phyloP scores from a whole-genome alignment of 1,140 invertebrate genomes.

The Zaprionus africanus region DNA sequence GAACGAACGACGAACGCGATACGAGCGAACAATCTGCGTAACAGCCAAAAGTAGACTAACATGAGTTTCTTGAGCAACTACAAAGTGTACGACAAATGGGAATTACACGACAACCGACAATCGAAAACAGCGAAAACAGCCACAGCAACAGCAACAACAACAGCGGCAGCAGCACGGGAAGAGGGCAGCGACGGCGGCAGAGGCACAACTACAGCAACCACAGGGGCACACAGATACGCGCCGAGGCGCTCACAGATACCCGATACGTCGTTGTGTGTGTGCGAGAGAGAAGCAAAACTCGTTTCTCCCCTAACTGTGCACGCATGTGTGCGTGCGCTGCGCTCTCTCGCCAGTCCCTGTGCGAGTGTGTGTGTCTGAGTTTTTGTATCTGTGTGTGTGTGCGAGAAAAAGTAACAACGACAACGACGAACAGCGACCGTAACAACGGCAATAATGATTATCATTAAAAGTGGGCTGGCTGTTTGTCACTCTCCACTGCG shows the following conservation, averaged over 20 bases:
- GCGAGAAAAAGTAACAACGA: slow-evolving; percentile 71
- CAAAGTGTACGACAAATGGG: slow-evolving; percentile 84
- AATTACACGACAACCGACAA: slow-evolving; percentile 84
- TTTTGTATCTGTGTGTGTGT: slow-evolving; percentile 33
- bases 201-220: slow-evolving; percentile 24
- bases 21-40: slow-evolving; percentile 83
- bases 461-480: slow-evolving; percentile 82
- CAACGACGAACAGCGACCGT: slow-evolving; percentile 64
- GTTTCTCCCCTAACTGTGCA: slow-evolving; percentile 61
- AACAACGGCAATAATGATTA: slow-evolving; percentile 83
- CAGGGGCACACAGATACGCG: slow-evolving; percentile 36
- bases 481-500: slow-evolving; percentile 47
- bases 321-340: slow-evolving; percentile 26
- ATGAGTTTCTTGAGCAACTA: slow-evolving; percentile 84
- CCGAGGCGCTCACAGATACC: slow-evolving; percentile 32
- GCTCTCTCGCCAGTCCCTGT: background rate
- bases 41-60: slow-evolving; percentile 85
- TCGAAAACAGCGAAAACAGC: slow-evolving; percentile 77
- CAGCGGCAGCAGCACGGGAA: background rate
- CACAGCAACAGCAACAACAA: slow-evolving; percentile 29
- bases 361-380: background rate
- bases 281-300: slow-evolving; percentile 60
- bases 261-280: slow-evolving; percentile 11
- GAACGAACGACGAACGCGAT: slow-evolving; percentile 57
- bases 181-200: slow-evolving; percentile 28